These are phyloP conservation scores for Nephrotoma flavescens DNA, from an alignment of 2,888 invertebrate genomes.

Conservation along the genomic window DNA sequence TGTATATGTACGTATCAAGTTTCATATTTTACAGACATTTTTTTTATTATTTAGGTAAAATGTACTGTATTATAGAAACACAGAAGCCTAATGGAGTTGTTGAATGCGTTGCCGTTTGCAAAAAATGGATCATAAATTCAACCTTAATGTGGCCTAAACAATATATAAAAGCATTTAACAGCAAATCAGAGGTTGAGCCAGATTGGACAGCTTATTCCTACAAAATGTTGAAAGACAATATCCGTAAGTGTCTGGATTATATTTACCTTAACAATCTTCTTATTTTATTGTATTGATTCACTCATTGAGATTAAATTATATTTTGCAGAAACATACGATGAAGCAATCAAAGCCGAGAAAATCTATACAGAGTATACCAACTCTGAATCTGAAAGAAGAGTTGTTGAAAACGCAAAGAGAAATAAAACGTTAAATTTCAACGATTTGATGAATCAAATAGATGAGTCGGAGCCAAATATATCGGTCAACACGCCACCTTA, in stretches of 20 bases:
- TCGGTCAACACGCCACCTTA: too few species aligned
- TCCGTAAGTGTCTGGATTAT: too few species aligned
- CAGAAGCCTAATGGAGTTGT: neutral
- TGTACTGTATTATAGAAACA: neutral
- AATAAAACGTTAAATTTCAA: neutral
- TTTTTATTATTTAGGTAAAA: neutral
- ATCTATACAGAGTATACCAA: neutral
- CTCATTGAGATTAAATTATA: too few species aligned
- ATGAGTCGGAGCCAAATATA: neutral
- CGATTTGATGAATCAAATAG: neutral
- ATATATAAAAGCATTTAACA: neutral
- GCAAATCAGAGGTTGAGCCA: neutral
- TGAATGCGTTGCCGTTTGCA: neutral
- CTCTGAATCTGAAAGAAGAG: neutral
- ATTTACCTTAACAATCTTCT: too few species aligned
- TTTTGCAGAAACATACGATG: too few species aligned
- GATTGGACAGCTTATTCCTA: neutral
- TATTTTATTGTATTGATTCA: too few species aligned
- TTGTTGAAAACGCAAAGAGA: neutral
- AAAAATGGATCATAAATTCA: neutral
- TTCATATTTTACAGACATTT: too few species aligned
- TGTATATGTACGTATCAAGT: too few species aligned
- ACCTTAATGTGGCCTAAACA: neutral
- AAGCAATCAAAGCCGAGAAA: too few species aligned
- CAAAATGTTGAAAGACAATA: too few species aligned